A percentile compares a stretch with the other conserved stretches of the same genome.
phyloP scores from a whole-genome alignment of 2,113 vertebrate species.

The Apistogramma diplotaenia region DNA sequence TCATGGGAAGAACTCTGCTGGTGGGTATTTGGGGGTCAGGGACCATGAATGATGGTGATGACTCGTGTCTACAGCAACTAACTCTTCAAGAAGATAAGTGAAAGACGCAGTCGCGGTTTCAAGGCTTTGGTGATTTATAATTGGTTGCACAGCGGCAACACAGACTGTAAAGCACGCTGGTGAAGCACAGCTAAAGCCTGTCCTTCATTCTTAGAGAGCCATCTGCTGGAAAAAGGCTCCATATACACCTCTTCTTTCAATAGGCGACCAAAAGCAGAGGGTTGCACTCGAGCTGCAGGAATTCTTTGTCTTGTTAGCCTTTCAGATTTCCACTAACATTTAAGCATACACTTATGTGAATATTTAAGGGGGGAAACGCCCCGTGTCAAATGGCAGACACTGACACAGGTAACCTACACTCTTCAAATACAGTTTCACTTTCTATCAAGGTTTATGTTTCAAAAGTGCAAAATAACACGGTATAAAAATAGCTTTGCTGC shows the following conservation, averaged over 20 bases:
- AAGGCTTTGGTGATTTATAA: not conserved
- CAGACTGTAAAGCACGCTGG: not conserved
- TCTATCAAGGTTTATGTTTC: not conserved
- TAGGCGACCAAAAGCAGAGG: not conserved
- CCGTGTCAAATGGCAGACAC: not conserved
- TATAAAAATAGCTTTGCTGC: not conserved
- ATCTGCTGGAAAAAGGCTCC: slow-evolving; percentile 55
- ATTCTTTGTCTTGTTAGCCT: not conserved
- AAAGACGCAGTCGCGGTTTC: not conserved
- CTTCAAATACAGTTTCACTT: not conserved
- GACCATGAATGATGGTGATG: not conserved
- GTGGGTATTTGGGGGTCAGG: not conserved
- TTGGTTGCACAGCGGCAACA: not conserved
- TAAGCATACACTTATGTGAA: not conserved
- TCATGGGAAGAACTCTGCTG: not conserved
- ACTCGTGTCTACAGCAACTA: not conserved
- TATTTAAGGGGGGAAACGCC: not conserved
- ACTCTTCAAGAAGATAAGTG: not conserved
- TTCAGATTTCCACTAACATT: not conserved
- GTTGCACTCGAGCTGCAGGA: not conserved
- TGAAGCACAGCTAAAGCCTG: not conserved
- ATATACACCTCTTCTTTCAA: not conserved
- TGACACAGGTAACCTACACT: not conserved
- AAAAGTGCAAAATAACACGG: not conserved
- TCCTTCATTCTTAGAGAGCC: slow-evolving; percentile 49